Conservation (phyloP, 2,113 vertebrate species). For the Phylloscopus trochiloides region DNA sequence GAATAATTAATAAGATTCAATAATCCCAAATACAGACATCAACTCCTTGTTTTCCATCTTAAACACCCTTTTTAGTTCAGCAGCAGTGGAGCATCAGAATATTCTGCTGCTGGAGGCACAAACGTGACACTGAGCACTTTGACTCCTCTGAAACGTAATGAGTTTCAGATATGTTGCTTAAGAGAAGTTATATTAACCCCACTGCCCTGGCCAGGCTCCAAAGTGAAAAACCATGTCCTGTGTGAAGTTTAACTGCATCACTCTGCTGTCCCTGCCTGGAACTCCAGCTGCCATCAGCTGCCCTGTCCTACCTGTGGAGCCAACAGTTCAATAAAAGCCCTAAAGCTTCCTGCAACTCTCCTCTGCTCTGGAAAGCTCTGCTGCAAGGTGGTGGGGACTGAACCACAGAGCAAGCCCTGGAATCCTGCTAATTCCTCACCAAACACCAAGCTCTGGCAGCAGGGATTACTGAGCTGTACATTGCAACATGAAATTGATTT, state of each 20-base stretch:
- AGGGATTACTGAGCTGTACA: not conserved
- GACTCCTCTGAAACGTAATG: not conserved
- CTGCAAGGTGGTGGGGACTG: not conserved
- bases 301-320: not conserved
- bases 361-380: not conserved
- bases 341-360: not conserved
- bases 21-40: not conserved
- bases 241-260: not conserved
- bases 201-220: not conserved
- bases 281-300: not conserved
- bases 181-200: not conserved
- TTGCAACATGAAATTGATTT: not conserved
- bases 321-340: not conserved
- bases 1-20: not conserved
- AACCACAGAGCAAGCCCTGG: not conserved
- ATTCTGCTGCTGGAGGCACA: not conserved
- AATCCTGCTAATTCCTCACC: not conserved
- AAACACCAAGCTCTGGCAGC: not conserved
- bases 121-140: not conserved
- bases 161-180: not conserved
- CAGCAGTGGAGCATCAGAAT: not conserved
- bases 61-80: not conserved
- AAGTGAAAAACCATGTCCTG: not conserved
- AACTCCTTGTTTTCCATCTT: not conserved
- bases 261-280: not conserved